Evolutionary conservation across 2,888 invertebrate species (phyloP), one percentile per base, ranked within the genome.

Genomic region (Lepetodrilus schrolli): DNA sequence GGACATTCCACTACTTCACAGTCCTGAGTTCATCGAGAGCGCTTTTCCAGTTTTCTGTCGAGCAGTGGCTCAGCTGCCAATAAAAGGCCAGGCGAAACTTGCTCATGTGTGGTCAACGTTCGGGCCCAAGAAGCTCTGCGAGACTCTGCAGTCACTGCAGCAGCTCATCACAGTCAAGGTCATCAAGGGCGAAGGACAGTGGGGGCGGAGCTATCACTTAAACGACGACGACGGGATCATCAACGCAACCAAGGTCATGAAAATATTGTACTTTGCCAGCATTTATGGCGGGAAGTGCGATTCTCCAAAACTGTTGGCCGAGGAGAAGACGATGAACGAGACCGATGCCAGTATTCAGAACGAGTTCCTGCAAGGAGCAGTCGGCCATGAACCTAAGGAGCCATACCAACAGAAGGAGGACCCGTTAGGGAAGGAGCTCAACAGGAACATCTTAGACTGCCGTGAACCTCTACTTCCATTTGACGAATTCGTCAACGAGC

Each of bases 401-500:
- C 81, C 83, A 5, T 78, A 84, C 47, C 85, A 85, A 66, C 82
- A 81, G 1, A 86, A 85, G 70, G 85, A 88, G 66, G 90, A 90
- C 72, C 87, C 88, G 0, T 90, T 95, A 87, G 95, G 94, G 78
- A 86, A 89, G 77, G 95, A 94, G 91, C 92, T 97, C 86, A 94
- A 93, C 83, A 92, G 96, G 81, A 93, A 94, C 87, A 93, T 94
- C 23, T 91, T 96, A 86, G 96, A 97, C 88, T 95, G 96, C 88
- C 93, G 96, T 66, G 93, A 93, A 87, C 97, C 97, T 43, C 93
- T 94, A 85, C 93, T 98, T 88, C 94, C 95, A 73, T 96, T 95
- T 87, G 94, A 94, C 79, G 97, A 97, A 86, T 98, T 98, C 92
- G 96, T 97, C 91, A 97, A 98, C 90, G 97, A 98, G 90, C 95